These are phyloP conservation scores for Schizotus pectinicornis DNA, from an alignment of 2,888 invertebrate species.

Conservation along the genomic window DNA sequence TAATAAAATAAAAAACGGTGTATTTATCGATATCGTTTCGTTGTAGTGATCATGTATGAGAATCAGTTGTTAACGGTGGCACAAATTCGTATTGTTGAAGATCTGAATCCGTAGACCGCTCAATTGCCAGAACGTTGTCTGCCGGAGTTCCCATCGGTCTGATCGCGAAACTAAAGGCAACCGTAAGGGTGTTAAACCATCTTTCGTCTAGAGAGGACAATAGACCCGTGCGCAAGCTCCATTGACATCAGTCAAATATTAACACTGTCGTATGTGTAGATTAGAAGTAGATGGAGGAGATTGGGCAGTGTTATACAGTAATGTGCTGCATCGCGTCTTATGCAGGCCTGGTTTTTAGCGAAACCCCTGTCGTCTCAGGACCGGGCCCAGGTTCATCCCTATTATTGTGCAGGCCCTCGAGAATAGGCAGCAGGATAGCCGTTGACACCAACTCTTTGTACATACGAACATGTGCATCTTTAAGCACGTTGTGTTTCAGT, in stretches of 20 bases:
- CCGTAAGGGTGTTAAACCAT: slow-evolving; percentile 2
- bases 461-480: slow-evolving; percentile 25
- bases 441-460: slow-evolving; percentile 33
- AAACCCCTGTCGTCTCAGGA: slow-evolving; percentile 12
- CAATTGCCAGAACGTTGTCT: slow-evolving; percentile 24
- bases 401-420: slow-evolving; percentile 32
- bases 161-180: slow-evolving; percentile 22
- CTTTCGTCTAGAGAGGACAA: slow-evolving; percentile 28
- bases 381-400: slow-evolving; percentile 8
- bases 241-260: slow-evolving; percentile 54
- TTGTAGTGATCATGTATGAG: slow-evolving; percentile 23
- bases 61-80: slow-evolving; percentile 27
- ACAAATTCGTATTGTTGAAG: slow-evolving; percentile 27
- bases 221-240: slow-evolving; percentile 44
- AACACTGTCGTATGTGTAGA: slow-evolving; percentile 59
- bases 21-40: slow-evolving; percentile 26
- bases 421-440: slow-evolving; percentile 26
- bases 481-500: slow-evolving; percentile 16
- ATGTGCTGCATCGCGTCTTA: slow-evolving; percentile 28
- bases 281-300: slow-evolving; percentile 56
- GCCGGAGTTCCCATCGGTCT: slow-evolving; percentile 19
- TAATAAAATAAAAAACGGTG: slow-evolving; percentile 13
- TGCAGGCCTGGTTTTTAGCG: slow-evolving; percentile 17
- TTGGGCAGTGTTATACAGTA: slow-evolving; percentile 60
- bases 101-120: slow-evolving; percentile 41